phyloP scores from a whole-genome alignment of 2,888 invertebrate species.

The Blomia tropicalis region DNA sequence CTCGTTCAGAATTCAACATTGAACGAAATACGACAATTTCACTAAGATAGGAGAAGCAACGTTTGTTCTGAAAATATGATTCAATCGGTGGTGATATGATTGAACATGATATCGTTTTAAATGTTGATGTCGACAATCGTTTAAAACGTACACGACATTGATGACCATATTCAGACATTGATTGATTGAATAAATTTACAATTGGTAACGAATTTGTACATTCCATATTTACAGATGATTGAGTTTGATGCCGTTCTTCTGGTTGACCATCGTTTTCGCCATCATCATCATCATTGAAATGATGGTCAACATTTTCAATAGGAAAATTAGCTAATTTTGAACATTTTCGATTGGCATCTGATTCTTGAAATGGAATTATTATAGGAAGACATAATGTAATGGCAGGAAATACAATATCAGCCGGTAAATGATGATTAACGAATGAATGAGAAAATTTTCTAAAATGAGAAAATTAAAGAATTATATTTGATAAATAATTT shows the following conservation, averaged over 20 bases:
- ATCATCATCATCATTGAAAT: not conserved
- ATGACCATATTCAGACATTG: constrained; percentile 4
- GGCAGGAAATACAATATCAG: constrained; percentile 5
- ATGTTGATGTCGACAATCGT: not conserved
- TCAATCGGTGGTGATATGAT: not conserved
- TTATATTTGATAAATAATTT: not conserved
- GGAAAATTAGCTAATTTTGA: not conserved
- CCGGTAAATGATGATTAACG: not conserved
- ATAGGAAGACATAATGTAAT: constrained; percentile 4
- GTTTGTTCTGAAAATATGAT: not conserved
- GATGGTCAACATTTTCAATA: not conserved
- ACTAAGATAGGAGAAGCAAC: constrained; percentile 2
- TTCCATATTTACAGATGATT: not conserved
- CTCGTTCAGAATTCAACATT: not conserved
- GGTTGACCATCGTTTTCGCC: not conserved
- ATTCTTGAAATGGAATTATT: constrained; percentile 10
- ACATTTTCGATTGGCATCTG: not conserved
- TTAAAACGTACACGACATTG: not conserved
- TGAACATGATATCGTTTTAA: not conserved
- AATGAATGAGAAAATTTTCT: constrained; percentile 1
- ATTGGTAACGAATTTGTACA: not conserved
- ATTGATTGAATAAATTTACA: not conserved
- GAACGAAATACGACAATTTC: not conserved
- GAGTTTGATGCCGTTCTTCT: not conserved
- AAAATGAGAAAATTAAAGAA: not conserved